Evolutionary conservation across 2,797 vertebrate genomes (phyloP).

Genomic region (Pelochelys cantorii): DNA sequence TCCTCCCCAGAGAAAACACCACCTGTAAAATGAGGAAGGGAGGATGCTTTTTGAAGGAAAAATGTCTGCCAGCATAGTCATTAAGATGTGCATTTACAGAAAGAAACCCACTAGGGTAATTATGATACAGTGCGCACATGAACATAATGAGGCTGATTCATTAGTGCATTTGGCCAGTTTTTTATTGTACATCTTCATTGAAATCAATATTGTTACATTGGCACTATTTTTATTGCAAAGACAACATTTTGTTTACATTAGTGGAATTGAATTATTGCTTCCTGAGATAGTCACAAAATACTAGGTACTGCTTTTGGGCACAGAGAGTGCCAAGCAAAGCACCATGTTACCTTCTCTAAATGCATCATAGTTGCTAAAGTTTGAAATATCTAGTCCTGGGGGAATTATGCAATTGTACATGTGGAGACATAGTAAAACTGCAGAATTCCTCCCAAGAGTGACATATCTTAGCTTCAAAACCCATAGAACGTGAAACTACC

Average conservation of each 20-base stretch:
- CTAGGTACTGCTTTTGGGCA: neutral
- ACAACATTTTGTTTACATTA: neutral
- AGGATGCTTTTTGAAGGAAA: slow-evolving; percentile 1
- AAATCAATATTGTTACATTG: neutral
- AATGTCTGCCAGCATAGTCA: neutral
- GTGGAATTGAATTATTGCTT: neutral
- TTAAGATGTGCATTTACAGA: neutral
- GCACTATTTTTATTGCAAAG: neutral
- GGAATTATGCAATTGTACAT: too few species aligned
- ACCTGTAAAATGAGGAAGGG: neutral
- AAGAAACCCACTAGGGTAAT: slow-evolving; percentile 28
- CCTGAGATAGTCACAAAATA: neutral
- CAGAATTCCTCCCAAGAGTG: too few species aligned
- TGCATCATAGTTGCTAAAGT: neutral
- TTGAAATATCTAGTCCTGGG: neutral
- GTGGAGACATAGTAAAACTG: too few species aligned
- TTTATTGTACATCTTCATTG: slow-evolving; percentile 7
- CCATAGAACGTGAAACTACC: neutral
- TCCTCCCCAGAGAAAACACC: neutral
- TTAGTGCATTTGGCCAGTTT: neutral
- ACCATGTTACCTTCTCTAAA: neutral
- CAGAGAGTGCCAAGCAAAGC: neutral
- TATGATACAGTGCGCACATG: neutral
- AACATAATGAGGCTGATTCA: slow-evolving; percentile 42
- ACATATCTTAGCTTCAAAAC: neutral